Evolutionary conservation across 2,888 invertebrate genomes (phyloP).

Genomic region (Syrista parreyssii): DNA sequence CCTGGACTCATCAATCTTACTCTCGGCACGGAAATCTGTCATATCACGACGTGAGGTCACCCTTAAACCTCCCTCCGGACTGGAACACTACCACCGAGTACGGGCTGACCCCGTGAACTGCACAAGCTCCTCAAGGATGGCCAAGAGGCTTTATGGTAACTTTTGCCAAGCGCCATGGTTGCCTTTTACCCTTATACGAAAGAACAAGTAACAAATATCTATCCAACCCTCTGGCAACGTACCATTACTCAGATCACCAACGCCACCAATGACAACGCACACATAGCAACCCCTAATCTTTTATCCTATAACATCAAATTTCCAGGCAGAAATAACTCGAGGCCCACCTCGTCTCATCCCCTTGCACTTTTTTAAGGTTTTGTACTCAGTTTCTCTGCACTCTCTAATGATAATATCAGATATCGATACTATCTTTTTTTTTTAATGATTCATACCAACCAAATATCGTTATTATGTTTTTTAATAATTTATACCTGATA

Average conservation of each 20-base stretch:
- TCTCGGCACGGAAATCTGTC: constrained; percentile 20
- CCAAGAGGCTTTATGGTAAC: background rate
- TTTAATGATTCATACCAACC: too few relatives aligned
- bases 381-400: too few relatives aligned
- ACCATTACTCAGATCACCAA: background rate
- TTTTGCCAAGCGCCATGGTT: background rate
- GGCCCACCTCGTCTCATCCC: background rate
- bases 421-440: too few relatives aligned
- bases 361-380: background rate
- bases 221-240: constrained; percentile 3
- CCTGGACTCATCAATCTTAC: constrained; percentile 18
- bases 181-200: constrained; percentile 7
- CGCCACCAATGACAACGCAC: background rate
- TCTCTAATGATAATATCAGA: background rate
- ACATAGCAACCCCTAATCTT: background rate
- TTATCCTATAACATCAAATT: background rate
- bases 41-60: constrained; percentile 20
- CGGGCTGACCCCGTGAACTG: background rate
- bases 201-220: constrained; percentile 17
- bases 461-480: background rate
- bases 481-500: background rate
- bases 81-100: background rate
- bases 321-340: background rate
- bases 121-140: background rate
- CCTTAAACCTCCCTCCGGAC: background rate